A percentile compares a stretch with the other conserved stretches of the same genome.
These are phyloP conservation scores for Gari tellinella DNA, from an alignment of 2,888 invertebrate species.

Conservation along the genomic window DNA sequence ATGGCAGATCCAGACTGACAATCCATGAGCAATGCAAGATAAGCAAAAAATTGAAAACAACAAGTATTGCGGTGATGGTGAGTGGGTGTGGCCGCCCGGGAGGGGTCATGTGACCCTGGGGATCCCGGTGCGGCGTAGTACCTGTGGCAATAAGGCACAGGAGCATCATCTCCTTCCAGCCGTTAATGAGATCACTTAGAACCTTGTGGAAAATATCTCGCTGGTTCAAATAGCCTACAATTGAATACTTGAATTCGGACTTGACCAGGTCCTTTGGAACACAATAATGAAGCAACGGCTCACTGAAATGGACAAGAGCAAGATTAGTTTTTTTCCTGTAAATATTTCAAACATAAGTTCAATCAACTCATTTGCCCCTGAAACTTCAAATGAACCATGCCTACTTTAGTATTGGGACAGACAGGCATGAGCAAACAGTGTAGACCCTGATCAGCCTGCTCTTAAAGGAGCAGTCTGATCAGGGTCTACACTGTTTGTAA, in stretches of 20 bases:
- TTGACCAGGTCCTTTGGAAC: conserved; percentile 89
- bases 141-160: conserved; percentile 92
- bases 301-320: conserved; percentile 43
- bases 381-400: no score
- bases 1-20: conserved; percentile 5
- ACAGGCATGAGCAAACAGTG: no score
- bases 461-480: no score
- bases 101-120: no score
- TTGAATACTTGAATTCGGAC: conserved; percentile 88
- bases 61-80: no score
- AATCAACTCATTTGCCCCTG: no score
- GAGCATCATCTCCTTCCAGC: conserved; percentile 93
- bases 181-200: conserved; percentile 93
- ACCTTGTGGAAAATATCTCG: conserved; percentile 95
- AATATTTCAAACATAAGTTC: neutral
- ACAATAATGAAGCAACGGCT: conserved; percentile 93
- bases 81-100: no score
- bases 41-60: conserved; percentile 2
- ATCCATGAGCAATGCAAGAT: conserved; percentile 14
- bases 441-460: no score
- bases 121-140: conserved; percentile 84
- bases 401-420: no score
- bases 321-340: neutral
- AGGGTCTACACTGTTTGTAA: no score
- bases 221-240: conserved; percentile 93